A percentile compares a stretch with the other conserved stretches of the same genome.
phyloP scores from a whole-genome alignment of 2,888 invertebrate species.

The Calameuta pallipes region DNA sequence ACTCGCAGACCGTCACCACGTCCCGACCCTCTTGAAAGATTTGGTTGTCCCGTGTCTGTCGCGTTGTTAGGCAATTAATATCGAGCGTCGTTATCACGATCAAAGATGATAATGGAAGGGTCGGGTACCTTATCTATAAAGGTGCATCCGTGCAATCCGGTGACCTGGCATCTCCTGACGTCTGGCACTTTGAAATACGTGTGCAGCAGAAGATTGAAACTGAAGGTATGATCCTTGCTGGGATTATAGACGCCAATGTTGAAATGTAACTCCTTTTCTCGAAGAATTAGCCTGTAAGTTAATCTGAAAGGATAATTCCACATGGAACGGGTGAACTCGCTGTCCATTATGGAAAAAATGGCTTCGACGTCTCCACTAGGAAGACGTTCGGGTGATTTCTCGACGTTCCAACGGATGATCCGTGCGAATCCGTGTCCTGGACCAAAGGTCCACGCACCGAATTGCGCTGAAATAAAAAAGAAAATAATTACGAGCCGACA shows the following conservation, averaged over 20 bases:
- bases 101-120: neutral
- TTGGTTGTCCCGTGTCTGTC: constrained; percentile 83
- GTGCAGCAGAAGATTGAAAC: constrained; percentile 92
- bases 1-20: constrained; percentile 89
- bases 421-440: constrained; percentile 97
- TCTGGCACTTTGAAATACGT: constrained; percentile 97
- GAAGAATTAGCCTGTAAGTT: constrained; percentile 90
- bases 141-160: constrained; percentile 90
- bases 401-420: constrained; percentile 90
- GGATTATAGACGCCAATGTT: constrained; percentile 95
- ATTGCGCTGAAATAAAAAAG: constrained; percentile 79
- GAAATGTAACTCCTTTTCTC: constrained; percentile 92
- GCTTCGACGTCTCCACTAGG: constrained; percentile 94
- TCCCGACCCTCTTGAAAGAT: constrained; percentile 92
- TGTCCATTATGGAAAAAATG: constrained; percentile 91
- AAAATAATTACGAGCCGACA: constrained; percentile 8
- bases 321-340: constrained; percentile 91
- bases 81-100: no score
- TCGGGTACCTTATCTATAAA: constrained; percentile 84
- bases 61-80: no score
- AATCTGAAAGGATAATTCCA: constrained; percentile 96
- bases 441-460: constrained; percentile 94
- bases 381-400: constrained; percentile 87
- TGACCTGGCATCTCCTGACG: constrained; percentile 90
- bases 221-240: constrained; percentile 89